Base-by-base conservation (phyloP, 2,113 vertebrate species). In the Sus scrofa region DNA sequence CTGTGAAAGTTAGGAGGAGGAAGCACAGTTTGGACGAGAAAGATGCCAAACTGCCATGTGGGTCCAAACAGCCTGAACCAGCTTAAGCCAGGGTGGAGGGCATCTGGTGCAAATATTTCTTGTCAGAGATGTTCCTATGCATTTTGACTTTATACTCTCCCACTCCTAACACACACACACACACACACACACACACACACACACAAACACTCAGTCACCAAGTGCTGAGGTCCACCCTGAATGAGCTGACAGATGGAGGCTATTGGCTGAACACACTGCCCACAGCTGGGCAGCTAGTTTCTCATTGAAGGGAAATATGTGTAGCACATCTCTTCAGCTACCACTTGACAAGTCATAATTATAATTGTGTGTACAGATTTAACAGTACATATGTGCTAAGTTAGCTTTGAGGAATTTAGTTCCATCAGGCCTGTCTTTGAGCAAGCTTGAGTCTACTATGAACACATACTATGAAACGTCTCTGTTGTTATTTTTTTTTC, bases 121-220 rank as follows among this genome's bases (percentile, higher is more conserved):
- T n/a, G n/a, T 52, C 44, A 86, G 67, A 68, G 52, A 67, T 68
- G 3, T 52, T 22, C 50, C 39, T 54, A 62, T n/a, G 18, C 32
- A 32, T 13, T 24, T n/a, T 77, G 30, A 16, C 27, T 92, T 77
- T 73, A 39, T 56, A 56, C 2, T 54, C 6, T 0, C 18, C 26
- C 15, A 14, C 6, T 1, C 15, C 2, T 27, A 8, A 14, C 9
- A 27, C 18, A 6, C 2, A 9, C 27, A 4, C 39, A 6, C n/a
- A 6, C 34, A 19, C 37, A 8, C 81, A 83, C 26, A 22, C 52
- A 67, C 60, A 7, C 20, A 52, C 30, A 52, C 71, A 18, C 63
- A 37, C 27, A n/a, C 56, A 19, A 22, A 26, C 13, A 54, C n/a
- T 71, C n/a, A 81, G 9, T 75, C 50, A 68, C 32, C 13, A 67